These are phyloP conservation scores for Petroica traversi DNA, from an alignment of 2,113 vertebrate species.

Conservation along the genomic window DNA sequence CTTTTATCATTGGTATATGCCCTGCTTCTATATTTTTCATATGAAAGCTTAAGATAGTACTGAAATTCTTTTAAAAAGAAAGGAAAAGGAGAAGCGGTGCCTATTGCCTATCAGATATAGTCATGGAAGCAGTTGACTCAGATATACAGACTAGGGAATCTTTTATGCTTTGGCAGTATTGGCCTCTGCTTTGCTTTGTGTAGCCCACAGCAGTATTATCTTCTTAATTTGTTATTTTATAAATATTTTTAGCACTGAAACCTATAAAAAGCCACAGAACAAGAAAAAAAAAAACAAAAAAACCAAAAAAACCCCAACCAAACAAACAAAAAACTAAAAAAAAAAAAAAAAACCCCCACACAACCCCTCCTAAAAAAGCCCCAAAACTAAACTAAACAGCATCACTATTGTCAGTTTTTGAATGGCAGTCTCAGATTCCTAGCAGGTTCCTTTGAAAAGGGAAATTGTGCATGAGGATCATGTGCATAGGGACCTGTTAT, in stretches of 20 bases:
- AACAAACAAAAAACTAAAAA: no score
- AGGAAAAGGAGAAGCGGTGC: background rate
- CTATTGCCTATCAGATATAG: background rate
- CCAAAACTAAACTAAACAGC: no score
- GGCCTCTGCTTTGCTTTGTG: background rate
- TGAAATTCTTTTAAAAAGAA: conserved; percentile 19
- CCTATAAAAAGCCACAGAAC: background rate
- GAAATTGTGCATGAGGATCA: conserved; percentile 18
- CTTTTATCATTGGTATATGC: conserved; percentile 56
- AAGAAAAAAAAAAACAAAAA: background rate
- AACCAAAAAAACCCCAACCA: background rate
- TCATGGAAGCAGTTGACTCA: background rate
- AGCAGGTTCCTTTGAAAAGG: conserved; percentile 15
- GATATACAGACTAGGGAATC: background rate
- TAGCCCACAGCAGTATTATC: background rate
- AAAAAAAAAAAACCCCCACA: background rate
- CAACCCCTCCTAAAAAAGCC: no score
- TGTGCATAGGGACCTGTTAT: conserved; percentile 22
- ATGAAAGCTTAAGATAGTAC: conserved; percentile 42
- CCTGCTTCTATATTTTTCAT: conserved; percentile 33
- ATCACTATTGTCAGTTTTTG: background rate
- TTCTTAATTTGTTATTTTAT: conserved; percentile 34
- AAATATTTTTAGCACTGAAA: background rate
- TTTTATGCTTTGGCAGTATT: conserved; percentile 12
- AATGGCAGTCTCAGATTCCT: conserved; percentile 8